phyloP scores from a whole-genome alignment of 2,113 vertebrate genomes.

The Deroptyus accipitrinus region DNA sequence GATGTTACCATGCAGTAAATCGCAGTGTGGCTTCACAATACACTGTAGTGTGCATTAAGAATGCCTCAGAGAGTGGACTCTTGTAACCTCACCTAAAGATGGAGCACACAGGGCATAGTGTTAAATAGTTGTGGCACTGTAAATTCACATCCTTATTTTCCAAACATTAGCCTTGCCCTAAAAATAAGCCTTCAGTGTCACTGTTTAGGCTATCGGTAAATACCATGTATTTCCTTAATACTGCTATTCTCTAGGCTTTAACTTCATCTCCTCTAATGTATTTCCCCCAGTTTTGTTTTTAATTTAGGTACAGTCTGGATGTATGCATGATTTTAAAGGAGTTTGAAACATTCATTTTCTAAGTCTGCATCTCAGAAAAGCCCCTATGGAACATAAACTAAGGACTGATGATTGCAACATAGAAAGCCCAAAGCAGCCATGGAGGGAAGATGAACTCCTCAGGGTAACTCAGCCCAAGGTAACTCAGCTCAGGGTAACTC shows the following conservation, averaged over 20 bases:
- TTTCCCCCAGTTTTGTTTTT: background rate
- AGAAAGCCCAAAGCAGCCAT: background rate
- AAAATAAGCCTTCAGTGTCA: background rate
- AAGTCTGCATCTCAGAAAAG: background rate
- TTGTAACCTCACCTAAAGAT: background rate
- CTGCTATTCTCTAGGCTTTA: background rate
- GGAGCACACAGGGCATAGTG: background rate
- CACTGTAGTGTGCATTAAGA: background rate
- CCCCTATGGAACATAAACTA: background rate
- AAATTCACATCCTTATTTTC: background rate
- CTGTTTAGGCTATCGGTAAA: background rate
- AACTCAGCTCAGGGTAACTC: background rate
- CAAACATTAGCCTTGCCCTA: background rate
- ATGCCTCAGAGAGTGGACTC: background rate
- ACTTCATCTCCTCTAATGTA: background rate
- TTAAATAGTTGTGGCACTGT: background rate
- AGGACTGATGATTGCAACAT: background rate
- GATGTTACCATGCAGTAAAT: background rate
- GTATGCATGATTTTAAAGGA: background rate
- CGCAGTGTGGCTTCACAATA: background rate
- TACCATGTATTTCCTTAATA: background rate
- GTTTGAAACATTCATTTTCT: background rate
- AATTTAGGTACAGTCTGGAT: background rate
- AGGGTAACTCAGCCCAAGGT: background rate
- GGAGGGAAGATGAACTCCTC: background rate